These are phyloP conservation scores for Dendrophyllia cribrosa DNA, from an alignment of 64 coral and sea anemone genomes.

Conservation along the genomic window DNA sequence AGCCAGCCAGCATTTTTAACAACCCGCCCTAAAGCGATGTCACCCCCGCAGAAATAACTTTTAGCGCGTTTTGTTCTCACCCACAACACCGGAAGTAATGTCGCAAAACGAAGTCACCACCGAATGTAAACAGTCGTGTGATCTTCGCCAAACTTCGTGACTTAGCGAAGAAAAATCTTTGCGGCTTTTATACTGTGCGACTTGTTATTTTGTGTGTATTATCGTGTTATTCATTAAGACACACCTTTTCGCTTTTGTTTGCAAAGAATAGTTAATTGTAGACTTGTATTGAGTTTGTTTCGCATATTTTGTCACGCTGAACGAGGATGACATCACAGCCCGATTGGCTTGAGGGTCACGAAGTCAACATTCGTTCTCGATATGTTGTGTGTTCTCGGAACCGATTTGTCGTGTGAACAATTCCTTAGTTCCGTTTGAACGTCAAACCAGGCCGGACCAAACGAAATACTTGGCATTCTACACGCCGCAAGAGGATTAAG, in stretches of 20 bases:
- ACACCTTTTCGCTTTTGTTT: neutral
- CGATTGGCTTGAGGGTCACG: neutral
- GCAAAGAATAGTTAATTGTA: neutral
- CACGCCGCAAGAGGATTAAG: neutral
- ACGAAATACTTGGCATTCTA: conserved; percentile 34
- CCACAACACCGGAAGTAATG: neutral
- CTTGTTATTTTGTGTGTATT: neutral
- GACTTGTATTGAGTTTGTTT: neutral
- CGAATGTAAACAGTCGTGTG: neutral
- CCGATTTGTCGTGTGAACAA: conserved; percentile 18
- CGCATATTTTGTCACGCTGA: conserved; percentile 27
- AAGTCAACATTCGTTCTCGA: neutral
- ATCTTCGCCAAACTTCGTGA: conserved; percentile 28
- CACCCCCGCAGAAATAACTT: neutral
- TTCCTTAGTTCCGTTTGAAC: neutral
- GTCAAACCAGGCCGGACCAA: neutral
- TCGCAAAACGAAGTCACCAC: neutral
- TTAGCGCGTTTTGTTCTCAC: neutral
- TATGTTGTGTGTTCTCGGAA: conserved; percentile 8
- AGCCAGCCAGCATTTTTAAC: neutral
- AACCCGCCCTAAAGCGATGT: neutral
- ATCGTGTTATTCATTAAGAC: neutral
- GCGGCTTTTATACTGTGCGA: neutral
- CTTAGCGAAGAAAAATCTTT: neutral
- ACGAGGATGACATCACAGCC: conserved; percentile 18